These are phyloP conservation scores for Synergus laeviventris DNA, from an alignment of 2,888 invertebrate species.

Conservation along the genomic window DNA sequence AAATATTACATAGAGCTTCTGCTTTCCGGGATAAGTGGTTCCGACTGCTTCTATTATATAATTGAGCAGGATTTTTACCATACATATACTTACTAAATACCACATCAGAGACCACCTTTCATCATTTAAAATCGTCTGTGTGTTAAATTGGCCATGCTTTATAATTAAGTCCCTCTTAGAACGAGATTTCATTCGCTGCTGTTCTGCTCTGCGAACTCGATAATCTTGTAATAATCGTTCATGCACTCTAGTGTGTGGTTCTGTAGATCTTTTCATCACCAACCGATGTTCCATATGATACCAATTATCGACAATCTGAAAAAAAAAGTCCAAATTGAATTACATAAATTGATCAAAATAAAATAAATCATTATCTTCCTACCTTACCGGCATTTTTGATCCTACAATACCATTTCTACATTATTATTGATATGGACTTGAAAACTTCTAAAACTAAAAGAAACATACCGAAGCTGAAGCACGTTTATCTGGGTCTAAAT, in stretches of 20 bases:
- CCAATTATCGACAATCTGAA: slow-evolving; percentile 91
- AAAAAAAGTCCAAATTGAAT: slow-evolving; percentile 55
- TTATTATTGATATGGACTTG: too few relatives aligned
- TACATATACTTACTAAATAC: slow-evolving; percentile 90
- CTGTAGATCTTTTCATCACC: slow-evolving; percentile 86
- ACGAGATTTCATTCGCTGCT: slow-evolving; percentile 87
- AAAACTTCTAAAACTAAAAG: too few relatives aligned
- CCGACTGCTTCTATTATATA: neutral
- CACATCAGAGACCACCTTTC: slow-evolving; percentile 97
- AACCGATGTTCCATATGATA: slow-evolving; percentile 90
- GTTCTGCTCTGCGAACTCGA: slow-evolving; percentile 89
- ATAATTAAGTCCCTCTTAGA: slow-evolving; percentile 86
- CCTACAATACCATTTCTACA: too few relatives aligned
- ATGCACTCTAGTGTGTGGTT: slow-evolving; percentile 85
- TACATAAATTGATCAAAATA: neutral
- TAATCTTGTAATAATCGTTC: slow-evolving; percentile 84
- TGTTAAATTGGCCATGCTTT: slow-evolving; percentile 64
- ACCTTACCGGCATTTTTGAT: too few relatives aligned
- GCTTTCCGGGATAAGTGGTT: neutral
- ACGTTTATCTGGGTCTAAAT: too few relatives aligned
- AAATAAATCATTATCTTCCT: too few relatives aligned
- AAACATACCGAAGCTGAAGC: too few relatives aligned
- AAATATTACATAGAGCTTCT: neutral
- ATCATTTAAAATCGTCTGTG: slow-evolving; percentile 82
- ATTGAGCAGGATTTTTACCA: neutral